Evolutionary conservation across 2,797 vertebrate species (phyloP).

Genomic region (Thunnus albacares): DNA sequence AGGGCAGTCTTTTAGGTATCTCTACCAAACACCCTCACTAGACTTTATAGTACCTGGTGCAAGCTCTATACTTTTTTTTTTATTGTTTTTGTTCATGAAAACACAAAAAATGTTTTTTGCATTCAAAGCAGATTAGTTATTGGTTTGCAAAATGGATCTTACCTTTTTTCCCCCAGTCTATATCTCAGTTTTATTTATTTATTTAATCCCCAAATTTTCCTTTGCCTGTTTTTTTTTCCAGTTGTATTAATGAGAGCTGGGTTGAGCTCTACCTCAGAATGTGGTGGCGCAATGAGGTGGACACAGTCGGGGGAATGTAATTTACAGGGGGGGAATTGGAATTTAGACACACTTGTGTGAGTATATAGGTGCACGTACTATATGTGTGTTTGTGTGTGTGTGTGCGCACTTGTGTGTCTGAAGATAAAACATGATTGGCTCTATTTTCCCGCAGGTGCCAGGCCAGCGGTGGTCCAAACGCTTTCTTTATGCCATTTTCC

Average conservation of each 20-base stretch:
- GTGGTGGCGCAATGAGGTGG: slow-evolving; percentile 32
- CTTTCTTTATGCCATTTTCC: no score
- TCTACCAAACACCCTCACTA: slow-evolving; percentile 16
- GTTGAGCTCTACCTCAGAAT: slow-evolving; percentile 11
- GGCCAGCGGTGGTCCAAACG: no score
- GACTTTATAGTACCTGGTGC: slow-evolving; percentile 4
- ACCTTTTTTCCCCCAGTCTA: background rate
- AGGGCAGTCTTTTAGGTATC: slow-evolving; percentile 23
- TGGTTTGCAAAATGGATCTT: slow-evolving; percentile 9
- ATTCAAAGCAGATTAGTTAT: slow-evolving; percentile 30
- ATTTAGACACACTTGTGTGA: slow-evolving; percentile 26
- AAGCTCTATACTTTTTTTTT: slow-evolving; percentile 30
- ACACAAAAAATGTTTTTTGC: slow-evolving; percentile 1
- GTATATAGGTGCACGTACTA: background rate
- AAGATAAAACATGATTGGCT: slow-evolving; percentile 53
- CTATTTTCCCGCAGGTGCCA: background rate
- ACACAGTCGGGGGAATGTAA: slow-evolving; percentile 52
- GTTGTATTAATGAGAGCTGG: slow-evolving; percentile 30
- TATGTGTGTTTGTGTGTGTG: background rate
- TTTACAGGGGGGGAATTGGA: slow-evolving; percentile 57
- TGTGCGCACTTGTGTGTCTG: slow-evolving; percentile 28
- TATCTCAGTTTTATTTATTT: slow-evolving; percentile 11
- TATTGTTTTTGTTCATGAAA: slow-evolving; percentile 4
- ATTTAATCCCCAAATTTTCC: slow-evolving; percentile 1
- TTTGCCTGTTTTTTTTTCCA: background rate